Percentiles rank a stretch among this genome's conserved stretches.
These are phyloP conservation scores for Latrodectus elegans DNA, from an alignment of 2,888 invertebrate species.

Conservation along the genomic window DNA sequence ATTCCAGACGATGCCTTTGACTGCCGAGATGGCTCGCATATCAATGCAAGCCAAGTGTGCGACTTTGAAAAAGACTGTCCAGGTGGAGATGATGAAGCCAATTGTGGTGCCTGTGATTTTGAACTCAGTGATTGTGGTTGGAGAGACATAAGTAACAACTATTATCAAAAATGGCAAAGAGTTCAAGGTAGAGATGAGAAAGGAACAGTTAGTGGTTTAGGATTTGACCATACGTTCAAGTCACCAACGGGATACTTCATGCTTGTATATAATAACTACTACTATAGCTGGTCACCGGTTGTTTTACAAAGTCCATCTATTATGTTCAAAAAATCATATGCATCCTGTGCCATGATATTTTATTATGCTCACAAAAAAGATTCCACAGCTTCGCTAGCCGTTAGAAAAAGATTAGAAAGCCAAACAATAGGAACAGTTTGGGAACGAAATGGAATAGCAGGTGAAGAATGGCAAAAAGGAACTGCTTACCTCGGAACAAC, in stretches of 20 bases:
- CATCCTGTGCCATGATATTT: conserved; percentile 59
- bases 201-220: conserved; percentile 21
- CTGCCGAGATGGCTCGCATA: conserved; percentile 45
- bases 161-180: conserved; percentile 24
- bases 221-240: conserved; percentile 54
- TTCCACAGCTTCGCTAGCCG: conserved; percentile 13
- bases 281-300: conserved; percentile 10
- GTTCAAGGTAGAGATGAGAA: conserved; percentile 26
- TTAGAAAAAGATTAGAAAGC: conserved; percentile 51
- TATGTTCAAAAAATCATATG: conserved; percentile 55
- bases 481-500: conserved; percentile 62
- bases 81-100: conserved; percentile 74
- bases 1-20: conserved; percentile 51
- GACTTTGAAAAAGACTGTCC: conserved; percentile 75
- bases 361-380: conserved; percentile 21
- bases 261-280: neutral
- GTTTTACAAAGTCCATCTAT: conserved; percentile 34
- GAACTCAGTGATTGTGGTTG: conserved; percentile 69
- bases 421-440: conserved; percentile 31
- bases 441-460: conserved; percentile 32
- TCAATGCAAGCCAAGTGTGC: conserved; percentile 72
- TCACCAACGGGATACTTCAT: conserved; percentile 50
- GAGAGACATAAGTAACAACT: conserved; percentile 19
- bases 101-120: conserved; percentile 73
- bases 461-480: conserved; percentile 45